A percentile compares a stretch with the other conserved stretches of the same genome.
phyloP scores from a whole-genome alignment of 92 coral and sea anemone genomes.

The Zoanthus gigantus region DNA sequence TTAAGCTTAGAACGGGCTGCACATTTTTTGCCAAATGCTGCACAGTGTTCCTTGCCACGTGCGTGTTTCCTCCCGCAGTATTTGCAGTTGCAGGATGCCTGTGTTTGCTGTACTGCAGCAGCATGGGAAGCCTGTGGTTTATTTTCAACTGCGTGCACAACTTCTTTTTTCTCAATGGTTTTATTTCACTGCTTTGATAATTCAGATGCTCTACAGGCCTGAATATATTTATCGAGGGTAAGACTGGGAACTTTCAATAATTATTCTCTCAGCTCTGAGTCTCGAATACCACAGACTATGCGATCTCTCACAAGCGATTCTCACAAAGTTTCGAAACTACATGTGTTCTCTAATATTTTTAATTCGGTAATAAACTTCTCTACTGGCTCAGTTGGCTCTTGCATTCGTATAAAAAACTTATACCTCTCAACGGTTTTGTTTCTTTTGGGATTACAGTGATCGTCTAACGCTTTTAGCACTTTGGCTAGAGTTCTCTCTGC shows the following conservation, averaged over 20 bases:
- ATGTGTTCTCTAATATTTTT: conserved; percentile 48
- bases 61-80: conserved; percentile 42
- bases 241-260: conserved; percentile 40
- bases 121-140: background rate
- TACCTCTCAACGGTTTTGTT: background rate
- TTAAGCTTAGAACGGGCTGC: background rate
- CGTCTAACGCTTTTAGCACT: background rate
- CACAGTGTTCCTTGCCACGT: conserved; percentile 11
- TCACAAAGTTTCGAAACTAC: conserved; percentile 45
- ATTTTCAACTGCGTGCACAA: background rate
- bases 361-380: conserved; percentile 58
- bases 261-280: conserved; percentile 49
- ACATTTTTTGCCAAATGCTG: conserved; percentile 39
- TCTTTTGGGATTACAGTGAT: background rate
- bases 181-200: conserved; percentile 53
- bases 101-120: conserved; percentile 13
- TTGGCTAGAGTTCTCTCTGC: background rate
- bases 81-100: conserved; percentile 16
- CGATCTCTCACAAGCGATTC: conserved; percentile 54
- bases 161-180: conserved; percentile 26
- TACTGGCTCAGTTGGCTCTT: conserved; percentile 40
- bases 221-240: conserved; percentile 36
- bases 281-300: conserved; percentile 56
- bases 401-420: background rate
- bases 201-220: conserved; percentile 44